Evolutionary conservation across 2,113 vertebrate genomes (phyloP).

Genomic region (Eleginops maclovinus): DNA sequence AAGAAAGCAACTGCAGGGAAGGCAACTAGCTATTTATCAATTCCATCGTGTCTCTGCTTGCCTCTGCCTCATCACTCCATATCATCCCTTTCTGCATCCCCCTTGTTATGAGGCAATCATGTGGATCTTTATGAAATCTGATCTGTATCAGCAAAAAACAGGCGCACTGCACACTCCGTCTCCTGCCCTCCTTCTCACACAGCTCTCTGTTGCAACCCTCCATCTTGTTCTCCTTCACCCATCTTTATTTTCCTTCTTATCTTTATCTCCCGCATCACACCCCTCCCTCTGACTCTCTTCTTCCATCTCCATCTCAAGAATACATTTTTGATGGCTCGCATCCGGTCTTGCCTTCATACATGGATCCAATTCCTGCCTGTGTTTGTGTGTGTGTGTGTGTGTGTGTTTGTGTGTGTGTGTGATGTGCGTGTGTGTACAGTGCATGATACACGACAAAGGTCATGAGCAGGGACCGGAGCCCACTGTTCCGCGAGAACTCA

Average conservation of each 20-base stretch:
- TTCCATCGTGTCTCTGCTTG: conserved; percentile 61
- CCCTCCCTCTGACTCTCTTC: conserved; percentile 33
- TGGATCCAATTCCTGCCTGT: conserved; percentile 14
- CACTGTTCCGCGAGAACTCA: conserved; percentile 32
- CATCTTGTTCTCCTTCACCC: conserved; percentile 63
- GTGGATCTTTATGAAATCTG: conserved; percentile 82
- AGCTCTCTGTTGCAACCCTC: conserved; percentile 54
- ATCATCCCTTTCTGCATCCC: conserved; percentile 64
- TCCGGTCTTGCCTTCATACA: background rate
- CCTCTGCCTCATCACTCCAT: conserved; percentile 65
- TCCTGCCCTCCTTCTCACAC: conserved; percentile 50
- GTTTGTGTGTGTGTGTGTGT: conserved; percentile 4
- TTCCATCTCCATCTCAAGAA: conserved; percentile 29
- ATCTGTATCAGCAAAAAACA: conserved; percentile 75
- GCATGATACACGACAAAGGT: conserved; percentile 50
- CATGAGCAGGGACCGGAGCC: conserved; percentile 38
- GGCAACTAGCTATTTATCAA: conserved; percentile 70
- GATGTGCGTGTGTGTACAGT: conserved; percentile 18
- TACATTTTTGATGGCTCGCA: conserved; percentile 24
- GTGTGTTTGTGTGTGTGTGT: conserved; percentile 22
- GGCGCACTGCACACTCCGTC: conserved; percentile 48
- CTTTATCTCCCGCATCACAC: conserved; percentile 29
- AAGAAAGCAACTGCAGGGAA: conserved; percentile 61
- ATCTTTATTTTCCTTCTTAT: conserved; percentile 55
- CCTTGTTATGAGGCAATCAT: conserved; percentile 81